Evolutionary conservation across 2,113 vertebrate genomes (phyloP).

Genomic region (Lagenorhynchus albirostris): DNA sequence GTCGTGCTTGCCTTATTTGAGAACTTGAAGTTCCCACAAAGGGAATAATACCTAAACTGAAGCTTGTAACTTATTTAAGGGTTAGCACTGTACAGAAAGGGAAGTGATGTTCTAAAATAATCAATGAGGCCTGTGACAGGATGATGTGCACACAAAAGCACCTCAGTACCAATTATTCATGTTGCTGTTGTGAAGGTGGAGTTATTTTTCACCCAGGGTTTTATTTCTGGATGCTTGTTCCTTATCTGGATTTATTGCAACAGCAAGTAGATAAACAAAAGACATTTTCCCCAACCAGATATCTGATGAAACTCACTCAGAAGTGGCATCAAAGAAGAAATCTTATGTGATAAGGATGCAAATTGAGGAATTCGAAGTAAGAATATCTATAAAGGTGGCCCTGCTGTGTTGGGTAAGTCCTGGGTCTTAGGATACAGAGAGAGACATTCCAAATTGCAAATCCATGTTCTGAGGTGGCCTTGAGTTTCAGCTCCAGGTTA

Average conservation of each 20-base stretch:
- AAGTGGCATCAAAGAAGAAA: neutral
- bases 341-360: neutral
- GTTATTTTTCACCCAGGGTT: neutral
- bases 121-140: fast-evolving
- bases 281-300: neutral
- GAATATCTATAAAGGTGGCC: neutral
- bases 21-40: neutral
- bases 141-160: neutral
- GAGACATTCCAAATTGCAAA: neutral
- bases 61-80: neutral
- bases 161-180: neutral
- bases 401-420: fast-evolving
- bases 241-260: neutral
- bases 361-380: neutral
- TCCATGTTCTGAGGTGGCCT: neutral
- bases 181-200: neutral
- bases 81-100: neutral
- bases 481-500: neutral
- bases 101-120: neutral
- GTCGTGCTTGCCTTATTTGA: neutral
- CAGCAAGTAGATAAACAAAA: neutral
- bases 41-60: neutral
- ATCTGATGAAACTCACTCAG: neutral
- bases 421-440: neutral
- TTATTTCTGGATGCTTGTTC: neutral